These are phyloP conservation scores for Centropus unirufus DNA, from an alignment of 2,113 vertebrate species.

Conservation along the genomic window DNA sequence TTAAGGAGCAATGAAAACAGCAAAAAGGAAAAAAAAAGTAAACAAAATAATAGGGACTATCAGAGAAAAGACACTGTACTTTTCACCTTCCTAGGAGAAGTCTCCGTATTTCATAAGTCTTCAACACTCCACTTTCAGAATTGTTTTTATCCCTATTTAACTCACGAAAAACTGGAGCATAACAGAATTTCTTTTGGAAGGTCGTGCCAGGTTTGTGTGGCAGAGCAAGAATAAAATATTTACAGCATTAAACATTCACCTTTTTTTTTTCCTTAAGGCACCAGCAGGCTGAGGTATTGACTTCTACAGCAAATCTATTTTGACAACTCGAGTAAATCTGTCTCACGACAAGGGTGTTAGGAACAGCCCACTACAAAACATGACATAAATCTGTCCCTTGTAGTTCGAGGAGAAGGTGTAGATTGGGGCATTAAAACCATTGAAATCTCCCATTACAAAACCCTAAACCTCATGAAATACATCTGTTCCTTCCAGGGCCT, in stretches of 20 bases:
- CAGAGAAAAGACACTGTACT: background rate
- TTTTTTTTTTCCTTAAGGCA: constrained; percentile 2
- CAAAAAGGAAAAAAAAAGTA: constrained; percentile 6
- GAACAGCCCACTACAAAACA: constrained; percentile 20
- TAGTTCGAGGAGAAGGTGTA: constrained; percentile 9
- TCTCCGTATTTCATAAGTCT: background rate
- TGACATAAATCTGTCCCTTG: constrained; percentile 44
- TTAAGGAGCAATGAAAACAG: constrained; percentile 23
- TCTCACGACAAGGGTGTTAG: constrained; percentile 40
- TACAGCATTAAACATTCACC: background rate
- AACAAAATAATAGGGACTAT: background rate
- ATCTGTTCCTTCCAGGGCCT: background rate
- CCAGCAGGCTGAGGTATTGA: background rate
- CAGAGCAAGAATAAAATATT: constrained; percentile 55
- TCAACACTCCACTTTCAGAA: background rate
- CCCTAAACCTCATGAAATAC: background rate
- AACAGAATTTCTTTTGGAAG: constrained; percentile 31
- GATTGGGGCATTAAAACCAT: constrained; percentile 28
- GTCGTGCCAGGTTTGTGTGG: background rate
- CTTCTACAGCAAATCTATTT: constrained; percentile 46
- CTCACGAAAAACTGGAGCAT: constrained; percentile 31
- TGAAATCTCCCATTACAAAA: background rate
- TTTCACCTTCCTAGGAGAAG: background rate
- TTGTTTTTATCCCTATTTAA: constrained; percentile 4
- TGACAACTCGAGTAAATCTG: constrained; percentile 59